Evolutionary conservation across 92 coral and sea anemone genomes (phyloP), one percentile per base, ranked within the genome.

Genomic region (Phenganax marumi): DNA sequence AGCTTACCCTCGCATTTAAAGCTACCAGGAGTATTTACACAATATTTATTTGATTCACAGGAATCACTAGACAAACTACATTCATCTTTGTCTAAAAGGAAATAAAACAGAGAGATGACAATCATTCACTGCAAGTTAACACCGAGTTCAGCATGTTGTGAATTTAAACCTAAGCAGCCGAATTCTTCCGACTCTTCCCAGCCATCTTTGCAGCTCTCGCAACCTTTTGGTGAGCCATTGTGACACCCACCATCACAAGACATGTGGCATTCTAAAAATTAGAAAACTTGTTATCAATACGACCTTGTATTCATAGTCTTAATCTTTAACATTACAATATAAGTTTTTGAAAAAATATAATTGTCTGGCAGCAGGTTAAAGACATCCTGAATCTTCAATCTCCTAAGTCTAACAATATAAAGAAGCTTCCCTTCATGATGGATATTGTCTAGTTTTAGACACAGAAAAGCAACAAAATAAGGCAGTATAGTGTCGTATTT

Each of bases 1-100:
- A 39, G 12, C 49, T 73, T 70, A 93, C 98, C 97, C 88, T 92
- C 88, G 85, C 98, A 95, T 8, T 19, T 86, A 72, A 62, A 95
- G 65, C 97, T 92, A 52, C 98, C 98, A 18, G 91, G 97, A 9
- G 92, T 90, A 52, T 95, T 95, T 14, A 84, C 89, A 79, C 98
- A 95, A 81, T 89, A 90, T 81, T 94, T 86, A 18, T 89, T 97
- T 10, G 70, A 89, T 23, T 70, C 85, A 53, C 98, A 95, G 26
- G 75, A 87, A 83, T 91, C 91, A 52, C 85, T 79, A 51, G 88
- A 92, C 33, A 89, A 86, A 33, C 5, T 33, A 50, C 98, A 95
- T 70, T 95, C 98, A 87, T 95, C 89, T 60, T 90, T 87, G 82
- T 95, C 98, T 92, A 70, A 46, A 46, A 68, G n/a, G 25, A 25